Conservation (phyloP, 2,888 invertebrate species). For the Cephalotes varians region DNA sequence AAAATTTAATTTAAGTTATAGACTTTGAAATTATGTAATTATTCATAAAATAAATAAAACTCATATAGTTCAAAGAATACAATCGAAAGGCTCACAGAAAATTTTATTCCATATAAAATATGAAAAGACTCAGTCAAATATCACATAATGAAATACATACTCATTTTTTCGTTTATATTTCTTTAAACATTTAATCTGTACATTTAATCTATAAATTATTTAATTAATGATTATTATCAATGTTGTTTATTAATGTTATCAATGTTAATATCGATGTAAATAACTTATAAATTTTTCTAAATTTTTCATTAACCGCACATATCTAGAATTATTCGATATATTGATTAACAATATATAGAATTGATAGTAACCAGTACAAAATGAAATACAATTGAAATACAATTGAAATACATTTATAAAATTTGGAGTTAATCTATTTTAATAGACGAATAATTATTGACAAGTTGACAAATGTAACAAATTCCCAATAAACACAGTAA, state of each 20-base stretch:
- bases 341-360: not conserved
- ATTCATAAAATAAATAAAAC: constrained; percentile 4
- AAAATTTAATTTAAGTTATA: not conserved
- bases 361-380: not conserved
- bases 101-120: not conserved
- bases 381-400: not conserved
- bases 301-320: too few species aligned
- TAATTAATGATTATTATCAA: not conserved
- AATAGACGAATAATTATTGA: constrained; percentile 7
- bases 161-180: not conserved
- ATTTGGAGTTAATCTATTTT: not conserved
- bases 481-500: not conserved
- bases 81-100: not conserved
- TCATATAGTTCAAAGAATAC: not conserved
- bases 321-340: not conserved
- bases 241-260: too few species aligned
- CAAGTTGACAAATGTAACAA: not conserved
- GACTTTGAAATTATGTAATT: not conserved
- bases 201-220: not conserved
- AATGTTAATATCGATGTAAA: too few species aligned
- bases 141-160: not conserved
- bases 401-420: too few species aligned
- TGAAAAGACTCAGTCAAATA: not conserved
- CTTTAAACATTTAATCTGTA: not conserved
- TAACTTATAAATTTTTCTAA: not conserved